Evolutionary conservation across 2,113 vertebrate genomes (phyloP), one percentile per base, ranked within the genome.

Genomic region (Athene noctua): DNA sequence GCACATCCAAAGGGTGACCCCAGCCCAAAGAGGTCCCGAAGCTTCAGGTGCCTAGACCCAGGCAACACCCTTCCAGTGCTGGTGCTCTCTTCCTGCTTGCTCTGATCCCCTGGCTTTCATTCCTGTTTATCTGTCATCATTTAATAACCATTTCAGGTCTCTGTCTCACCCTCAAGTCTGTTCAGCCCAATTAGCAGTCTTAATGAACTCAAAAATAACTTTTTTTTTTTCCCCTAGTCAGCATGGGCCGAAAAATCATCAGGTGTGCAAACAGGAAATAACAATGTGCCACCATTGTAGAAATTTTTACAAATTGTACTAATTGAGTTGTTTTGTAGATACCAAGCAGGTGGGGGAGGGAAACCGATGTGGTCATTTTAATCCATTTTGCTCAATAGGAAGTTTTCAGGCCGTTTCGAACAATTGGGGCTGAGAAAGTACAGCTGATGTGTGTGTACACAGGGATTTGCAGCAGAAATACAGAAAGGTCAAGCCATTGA

Each of bases 351-450:
- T 12, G 32, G 42, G 23, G 77, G 27, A 40, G 54, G 70, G 63
- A 83, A 82, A 66, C 1, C 1, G 0, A 65, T 7, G 62, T 1
- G 14, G 61, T 72, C 65, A 30, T 61, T 86, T 58, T 9, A 68
- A 65, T 58, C 27, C 20, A 4, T 67, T 49, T 49, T 38, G 52
- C 80, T 95, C 51, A 23, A 9, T 96, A 72, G 86, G 92, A 97
- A 96, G 88, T 94, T 97, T 95, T 71, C 72, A 74, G 71, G 80
- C 83, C 32, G 72, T 77, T 94, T 55, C 79, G n/a, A 97, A 94
- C 63, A 94, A 87, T 90, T 13, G 49, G 62, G 54, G 62, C 80
- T 68, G 87, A 46, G 68, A 82, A 95, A 70, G 61, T 9, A 4
- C 15, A 58, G 79, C 15, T 20, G 88, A 90, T n/a, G 82, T 96